phyloP scores from a whole-genome alignment of 1,140 invertebrate genomes.

The Zaprionus inermis region DNA sequence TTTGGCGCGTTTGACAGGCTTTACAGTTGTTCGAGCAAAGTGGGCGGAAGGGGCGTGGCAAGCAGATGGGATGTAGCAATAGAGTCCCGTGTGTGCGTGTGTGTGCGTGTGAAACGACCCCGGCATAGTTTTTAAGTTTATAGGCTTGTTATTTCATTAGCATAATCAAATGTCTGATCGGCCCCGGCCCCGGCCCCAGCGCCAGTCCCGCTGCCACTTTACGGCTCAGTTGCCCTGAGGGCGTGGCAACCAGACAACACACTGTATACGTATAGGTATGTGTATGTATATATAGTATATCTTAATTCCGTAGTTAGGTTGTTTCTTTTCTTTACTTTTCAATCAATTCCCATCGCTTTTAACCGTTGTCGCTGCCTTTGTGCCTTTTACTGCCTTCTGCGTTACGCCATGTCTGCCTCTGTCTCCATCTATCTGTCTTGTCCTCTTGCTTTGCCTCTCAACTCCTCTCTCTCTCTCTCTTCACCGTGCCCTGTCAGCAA shows the following conservation, averaged over 20 bases:
- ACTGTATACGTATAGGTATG: slow-evolving; percentile 27
- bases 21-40: not conserved
- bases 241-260: not conserved
- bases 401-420: slow-evolving; percentile 44
- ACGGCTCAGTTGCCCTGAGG: not conserved
- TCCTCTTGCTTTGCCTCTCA: not conserved
- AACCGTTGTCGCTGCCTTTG: slow-evolving; percentile 71
- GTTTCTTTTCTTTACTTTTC: slow-evolving; percentile 60
- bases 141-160: slow-evolving; percentile 80
- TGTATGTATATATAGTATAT: slow-evolving; percentile 37
- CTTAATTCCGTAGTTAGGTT: slow-evolving; percentile 68
- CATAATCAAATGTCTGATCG: slow-evolving; percentile 71
- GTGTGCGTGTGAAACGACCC: slow-evolving; percentile 57
- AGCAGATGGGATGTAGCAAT: not conserved
- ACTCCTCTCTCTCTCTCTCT: not conserved
- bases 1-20: not conserved
- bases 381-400: slow-evolving; percentile 60
- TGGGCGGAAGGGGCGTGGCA: not conserved
- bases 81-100: slow-evolving; percentile 44
- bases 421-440: slow-evolving; percentile 15
- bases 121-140: slow-evolving; percentile 78
- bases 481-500: slow-evolving; percentile 48
- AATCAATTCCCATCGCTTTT: slow-evolving; percentile 79
- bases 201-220: slow-evolving; percentile 9
- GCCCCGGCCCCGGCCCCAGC: not conserved